Conservation (phyloP, 2,888 invertebrate genomes). For the Oeneis ivallda region DNA sequence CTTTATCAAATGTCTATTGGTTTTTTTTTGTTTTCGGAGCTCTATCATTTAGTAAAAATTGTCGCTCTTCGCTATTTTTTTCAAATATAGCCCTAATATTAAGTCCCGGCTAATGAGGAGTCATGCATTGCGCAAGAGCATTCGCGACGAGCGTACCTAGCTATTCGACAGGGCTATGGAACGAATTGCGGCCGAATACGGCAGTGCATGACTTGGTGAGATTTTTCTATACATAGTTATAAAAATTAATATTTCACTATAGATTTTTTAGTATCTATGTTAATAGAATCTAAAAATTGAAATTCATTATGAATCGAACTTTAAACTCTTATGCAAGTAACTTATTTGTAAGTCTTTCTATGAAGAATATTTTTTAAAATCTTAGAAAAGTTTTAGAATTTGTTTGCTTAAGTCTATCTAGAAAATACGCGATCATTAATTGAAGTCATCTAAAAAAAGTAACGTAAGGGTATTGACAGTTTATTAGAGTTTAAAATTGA, state of each 20-base stretch:
- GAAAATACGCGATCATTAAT: too few relatives aligned
- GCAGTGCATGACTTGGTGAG: slow-evolving; percentile 59
- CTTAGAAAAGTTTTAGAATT: too few relatives aligned
- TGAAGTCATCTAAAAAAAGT: too few relatives aligned
- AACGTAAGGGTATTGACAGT: too few relatives aligned
- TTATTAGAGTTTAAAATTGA: too few relatives aligned
- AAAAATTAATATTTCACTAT: slow-evolving; percentile 6
- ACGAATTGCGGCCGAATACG: slow-evolving; percentile 74
- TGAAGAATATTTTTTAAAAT: too few relatives aligned
- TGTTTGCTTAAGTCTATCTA: too few relatives aligned
- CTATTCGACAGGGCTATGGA: slow-evolving; percentile 70
- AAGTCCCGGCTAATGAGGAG: slow-evolving; percentile 74
- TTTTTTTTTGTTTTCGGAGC: too few relatives aligned
- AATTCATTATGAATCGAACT: not conserved
- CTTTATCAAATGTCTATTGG: too few relatives aligned
- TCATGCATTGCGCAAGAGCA: slow-evolving; percentile 65
- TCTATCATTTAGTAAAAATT: too few relatives aligned
- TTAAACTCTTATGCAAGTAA: not conserved
- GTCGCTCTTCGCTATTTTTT: too few relatives aligned
- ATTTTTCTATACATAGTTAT: slow-evolving; percentile 45
- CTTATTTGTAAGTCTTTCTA: too few relatives aligned
- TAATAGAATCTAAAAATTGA: not conserved
- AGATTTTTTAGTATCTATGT: not conserved
- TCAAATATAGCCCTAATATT: slow-evolving; percentile 40
- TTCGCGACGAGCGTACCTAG: slow-evolving; percentile 53